Evolutionary conservation across 2,888 invertebrate species (phyloP), one percentile per base, ranked within the genome.

Genomic region (Cataglyphis altisquamis): DNA sequence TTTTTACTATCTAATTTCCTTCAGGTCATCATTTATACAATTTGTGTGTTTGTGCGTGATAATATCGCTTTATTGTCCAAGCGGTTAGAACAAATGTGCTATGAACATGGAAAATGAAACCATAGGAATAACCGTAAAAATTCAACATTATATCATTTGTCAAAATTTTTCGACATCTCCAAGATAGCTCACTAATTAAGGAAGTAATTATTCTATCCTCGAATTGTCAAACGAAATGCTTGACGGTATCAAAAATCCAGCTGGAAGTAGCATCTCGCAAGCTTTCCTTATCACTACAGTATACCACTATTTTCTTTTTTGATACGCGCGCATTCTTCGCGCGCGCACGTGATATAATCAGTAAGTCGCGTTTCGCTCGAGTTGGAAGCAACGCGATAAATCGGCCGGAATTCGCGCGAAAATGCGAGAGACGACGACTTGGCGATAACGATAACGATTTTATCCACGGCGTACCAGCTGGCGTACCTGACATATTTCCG

Each of bases 331-430:
- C 64, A 41, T 45, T 52, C 41, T 64, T 32, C 15, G 21, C 29
- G 32, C 36, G 25, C 39, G 52, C 25, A 67, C 45, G 39, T 68
- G 57, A 77, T 67, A 78, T 15, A 15, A 45, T 80, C 25, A 57
- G 72, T 74, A 62, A 86, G 66, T 78, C 60, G 6, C 52, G 72
- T n/a, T 29, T 55, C 41, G 45, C 12, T 68, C 74, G 15, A 32
- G 73, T 48, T 62, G 25, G 48, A 84, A 82, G 77, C 55, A n/a
- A 55, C 68, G 29, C 75, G 84, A 87, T 86, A 84, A 87, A 83
- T 57, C 57, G 45, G 21, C 29, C 62, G 83, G 82, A 87, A 87
- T 87, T 89, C 73, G 70, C 83, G 55, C 73, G 75, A 52, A 57
- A 32, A 78, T 48, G 62, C 55, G 75, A 62, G n/a, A 77, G 81